A percentile compares a stretch with the other conserved stretches of the same genome.
phyloP scores from a whole-genome alignment of 2,888 invertebrate species.

The Pyrochroa serraticornis region DNA sequence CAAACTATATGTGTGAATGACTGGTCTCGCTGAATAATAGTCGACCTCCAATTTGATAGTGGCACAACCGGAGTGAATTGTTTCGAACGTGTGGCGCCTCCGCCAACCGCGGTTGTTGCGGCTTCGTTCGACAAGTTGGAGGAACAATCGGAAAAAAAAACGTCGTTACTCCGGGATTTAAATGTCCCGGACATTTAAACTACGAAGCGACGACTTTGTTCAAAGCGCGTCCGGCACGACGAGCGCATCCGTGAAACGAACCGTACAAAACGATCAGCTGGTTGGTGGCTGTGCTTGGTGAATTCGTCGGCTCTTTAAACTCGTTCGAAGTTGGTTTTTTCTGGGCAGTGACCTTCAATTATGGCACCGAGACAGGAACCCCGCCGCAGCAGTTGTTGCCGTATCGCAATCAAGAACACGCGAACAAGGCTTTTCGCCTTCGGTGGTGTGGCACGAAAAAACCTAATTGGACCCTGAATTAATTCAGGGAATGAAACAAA shows the following conservation, averaged over 20 bases:
- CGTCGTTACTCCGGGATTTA: conserved; percentile 5
- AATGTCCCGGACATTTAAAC: conserved; percentile 30
- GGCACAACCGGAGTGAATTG: no score
- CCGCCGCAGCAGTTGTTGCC: conserved; percentile 2
- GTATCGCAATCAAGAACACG: neutral
- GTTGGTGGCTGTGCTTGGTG: conserved; percentile 24
- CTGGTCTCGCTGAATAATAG: no score
- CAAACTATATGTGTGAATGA: no score
- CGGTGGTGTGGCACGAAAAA: no score
- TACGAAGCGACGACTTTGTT: conserved; percentile 6
- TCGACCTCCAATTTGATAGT: no score
- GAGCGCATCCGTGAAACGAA: conserved; percentile 30
- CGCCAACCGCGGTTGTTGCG: no score
- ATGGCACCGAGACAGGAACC: neutral
- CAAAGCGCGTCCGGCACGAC: conserved; percentile 25
- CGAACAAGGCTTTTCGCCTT: no score
- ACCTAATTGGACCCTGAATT: no score
- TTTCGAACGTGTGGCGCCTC: no score
- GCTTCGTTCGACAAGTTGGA: no score
- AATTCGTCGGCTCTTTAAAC: conserved; percentile 34
- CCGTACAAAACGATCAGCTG: conserved; percentile 29
- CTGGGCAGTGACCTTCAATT: conserved; percentile 34
- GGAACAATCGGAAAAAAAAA: neutral
- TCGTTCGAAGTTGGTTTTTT: conserved; percentile 30
- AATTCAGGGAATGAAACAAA: no score